Conservation (phyloP, 1,140 invertebrate genomes). For the Dendrolimus punctatus region DNA sequence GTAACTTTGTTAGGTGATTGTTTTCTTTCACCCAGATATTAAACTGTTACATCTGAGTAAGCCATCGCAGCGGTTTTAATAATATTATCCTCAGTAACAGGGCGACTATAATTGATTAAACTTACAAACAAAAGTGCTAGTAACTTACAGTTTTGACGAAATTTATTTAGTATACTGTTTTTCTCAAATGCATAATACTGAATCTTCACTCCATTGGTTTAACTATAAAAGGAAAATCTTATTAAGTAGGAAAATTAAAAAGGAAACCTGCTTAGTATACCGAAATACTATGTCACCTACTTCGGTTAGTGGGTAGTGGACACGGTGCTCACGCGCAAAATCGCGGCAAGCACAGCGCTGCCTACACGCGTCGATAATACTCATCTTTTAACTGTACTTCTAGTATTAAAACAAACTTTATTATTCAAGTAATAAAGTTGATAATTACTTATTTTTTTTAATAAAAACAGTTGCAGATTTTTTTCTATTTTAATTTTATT, state of each 20-base stretch:
- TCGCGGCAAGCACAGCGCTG: conserved; percentile 33
- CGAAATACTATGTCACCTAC: conserved; percentile 39
- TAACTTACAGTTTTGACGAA: too few relatives aligned
- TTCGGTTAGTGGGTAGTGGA: conserved; percentile 26
- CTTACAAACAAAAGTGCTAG: too few relatives aligned
- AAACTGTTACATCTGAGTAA: too few relatives aligned
- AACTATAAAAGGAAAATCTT: background rate
- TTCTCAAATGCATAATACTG: too few relatives aligned
- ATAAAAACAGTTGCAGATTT: conserved; percentile 8
- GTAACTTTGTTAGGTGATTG: too few relatives aligned
- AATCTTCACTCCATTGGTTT: too few relatives aligned
- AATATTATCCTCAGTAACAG: too few relatives aligned
- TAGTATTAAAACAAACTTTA: background rate
- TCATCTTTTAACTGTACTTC: conserved; percentile 9
- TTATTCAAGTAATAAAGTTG: background rate
- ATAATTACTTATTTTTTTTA: background rate
- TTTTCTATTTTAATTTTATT: too few relatives aligned
- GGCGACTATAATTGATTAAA: too few relatives aligned
- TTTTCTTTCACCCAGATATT: too few relatives aligned
- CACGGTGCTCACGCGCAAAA: conserved; percentile 37
- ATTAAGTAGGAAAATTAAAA: conserved; percentile 3
- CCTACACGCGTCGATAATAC: conserved; percentile 27
- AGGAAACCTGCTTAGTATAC: conserved; percentile 16
- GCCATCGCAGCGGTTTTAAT: too few relatives aligned
- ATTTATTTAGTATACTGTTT: too few relatives aligned